Base-by-base conservation (phyloP, 2,113 vertebrate genomes). In the Axis porcinus region DNA sequence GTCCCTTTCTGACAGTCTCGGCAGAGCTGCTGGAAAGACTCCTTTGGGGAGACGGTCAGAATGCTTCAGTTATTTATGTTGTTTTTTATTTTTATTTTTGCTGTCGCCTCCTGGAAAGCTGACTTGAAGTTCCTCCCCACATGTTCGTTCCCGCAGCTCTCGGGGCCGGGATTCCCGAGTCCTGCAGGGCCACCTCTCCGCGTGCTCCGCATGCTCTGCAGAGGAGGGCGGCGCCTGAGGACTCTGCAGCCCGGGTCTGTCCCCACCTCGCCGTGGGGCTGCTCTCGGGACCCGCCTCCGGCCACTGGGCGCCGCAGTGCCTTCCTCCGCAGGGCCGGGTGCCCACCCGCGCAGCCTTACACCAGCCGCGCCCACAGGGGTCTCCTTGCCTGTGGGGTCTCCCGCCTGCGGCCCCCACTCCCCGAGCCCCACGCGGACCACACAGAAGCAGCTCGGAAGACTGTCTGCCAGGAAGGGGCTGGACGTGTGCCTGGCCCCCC, bases 41-140 rank as follows among this genome's bases (percentile, higher is more conserved):
- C 86, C 74, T 47, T 19, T 52, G 87, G 88, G 76, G 84, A 43
- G 86, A 82, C 3, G 30, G 90, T 36, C 96, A 79, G 97, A 47
- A 43, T 8, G 12, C 78, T 62, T 52, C 95, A 21, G 33, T 94
- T 92, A 91, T 94, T 96, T 96, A 97, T 54, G n/a, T 11, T 74
- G 94, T 96, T 86, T 79, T 84, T 89, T 30, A 16, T 88, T 94
- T 86, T 91, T 70, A 27, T 47, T 78, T 95, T 86, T 89, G 78
- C 94, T 93, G 58, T 97, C 93, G 93, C 97, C 97, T 97, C 97
- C 98, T 98, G 98, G 98, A 97, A 40, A 96, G 93, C 86, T 43
- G 96, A 98, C 98, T 98, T 98, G 98, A 98, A 96, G 95, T 97
- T 97, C 97, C 98, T 95, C 94, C 78, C 90, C 89, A 28, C 36